Percentiles rank a stretch among this genome's conserved stretches.
Evolutionary conservation across 2,888 invertebrate species (phyloP).

Genomic region (Tenthredo amoena): DNA sequence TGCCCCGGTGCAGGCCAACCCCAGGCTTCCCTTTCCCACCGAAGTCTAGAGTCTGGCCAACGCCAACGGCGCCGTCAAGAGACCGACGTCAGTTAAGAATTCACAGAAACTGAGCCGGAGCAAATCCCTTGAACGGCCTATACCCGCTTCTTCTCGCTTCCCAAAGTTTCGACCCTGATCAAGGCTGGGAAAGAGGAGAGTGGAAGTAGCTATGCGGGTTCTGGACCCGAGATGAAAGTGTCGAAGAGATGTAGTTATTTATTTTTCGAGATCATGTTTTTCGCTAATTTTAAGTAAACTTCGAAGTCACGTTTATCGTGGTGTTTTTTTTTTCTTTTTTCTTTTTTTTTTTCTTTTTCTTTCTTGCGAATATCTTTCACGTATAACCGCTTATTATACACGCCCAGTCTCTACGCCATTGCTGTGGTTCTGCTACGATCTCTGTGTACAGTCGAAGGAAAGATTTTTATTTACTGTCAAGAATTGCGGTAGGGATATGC

Average conservation of each 20-base stretch:
- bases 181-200: background rate
- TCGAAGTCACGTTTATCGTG: background rate
- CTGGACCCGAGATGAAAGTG: too few relatives aligned
- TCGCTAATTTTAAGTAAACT: background rate
- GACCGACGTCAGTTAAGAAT: slow-evolving; percentile 40
- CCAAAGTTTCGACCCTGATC: background rate
- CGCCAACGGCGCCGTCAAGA: slow-evolving; percentile 45
- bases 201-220: background rate
- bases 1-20: slow-evolving; percentile 25
- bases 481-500: background rate
- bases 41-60: slow-evolving; percentile 35
- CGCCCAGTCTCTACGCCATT: background rate
- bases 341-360: background rate
- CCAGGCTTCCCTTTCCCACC: background rate
- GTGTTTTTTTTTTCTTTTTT: background rate
- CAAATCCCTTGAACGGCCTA: background rate
- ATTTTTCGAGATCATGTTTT: background rate
- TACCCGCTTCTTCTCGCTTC: too few relatives aligned
- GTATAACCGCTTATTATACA: background rate
- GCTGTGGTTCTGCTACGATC: slow-evolving; percentile 2
- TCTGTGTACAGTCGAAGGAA: background rate
- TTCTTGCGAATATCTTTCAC: background rate
- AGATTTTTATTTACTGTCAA: background rate
- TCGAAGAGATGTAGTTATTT: background rate
- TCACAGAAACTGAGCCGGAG: background rate